Base-by-base conservation (phyloP, 2,888 invertebrate genomes). In the Notocelia uddmanniana region DNA sequence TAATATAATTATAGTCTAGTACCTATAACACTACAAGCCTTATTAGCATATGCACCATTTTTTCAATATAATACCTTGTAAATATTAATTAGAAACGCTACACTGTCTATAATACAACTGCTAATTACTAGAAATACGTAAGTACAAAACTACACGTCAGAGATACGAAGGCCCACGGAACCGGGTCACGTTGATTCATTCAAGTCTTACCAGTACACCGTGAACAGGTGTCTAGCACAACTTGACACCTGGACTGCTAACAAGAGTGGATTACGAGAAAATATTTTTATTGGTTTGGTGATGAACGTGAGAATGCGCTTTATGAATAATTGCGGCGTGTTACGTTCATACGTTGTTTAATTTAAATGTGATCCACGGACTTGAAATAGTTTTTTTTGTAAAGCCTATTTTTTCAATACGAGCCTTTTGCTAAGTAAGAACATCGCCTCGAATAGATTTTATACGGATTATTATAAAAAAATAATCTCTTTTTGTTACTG, bases 151-250 rank as follows among this genome's bases (percentile, higher is more conserved):
- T 13, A 21, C 21, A 52, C 55, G 26, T 26, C 26, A 55, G 54
- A 23, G 54, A 55, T 55, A 55, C 26, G 55, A 55, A 55, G 55
- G 55, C 55, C 26, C 26, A 2, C 9, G n/a, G 26, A 55, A 55
- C n/a, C 55, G 55, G 55, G 55, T 55, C 55, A 26, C 15, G n/a
- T 1, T 6, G 15, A n/a, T 45, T 18, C 50, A 50, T 19, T 10
- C 19, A 19, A 11, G 1, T 50, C n/a, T 18, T n/a, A n/a, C n/a
- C n/a, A n/a, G 6, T 50, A n/a, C n/a, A 45, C 45, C 5, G n/a
- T 13, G 15, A n/a, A n/a, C 45, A 15, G 6, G 15, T n/a, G n/a
- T 8, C 45, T n/a, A 45, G n/a, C 45, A 45, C 8, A 45, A 45
- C 45, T 45, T n/a, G 45, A 45, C 1, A 45, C 45, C n/a, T 45